Evolutionary conservation across 2,888 invertebrate species (phyloP).

Genomic region (Pandemis cinnamomeana): DNA sequence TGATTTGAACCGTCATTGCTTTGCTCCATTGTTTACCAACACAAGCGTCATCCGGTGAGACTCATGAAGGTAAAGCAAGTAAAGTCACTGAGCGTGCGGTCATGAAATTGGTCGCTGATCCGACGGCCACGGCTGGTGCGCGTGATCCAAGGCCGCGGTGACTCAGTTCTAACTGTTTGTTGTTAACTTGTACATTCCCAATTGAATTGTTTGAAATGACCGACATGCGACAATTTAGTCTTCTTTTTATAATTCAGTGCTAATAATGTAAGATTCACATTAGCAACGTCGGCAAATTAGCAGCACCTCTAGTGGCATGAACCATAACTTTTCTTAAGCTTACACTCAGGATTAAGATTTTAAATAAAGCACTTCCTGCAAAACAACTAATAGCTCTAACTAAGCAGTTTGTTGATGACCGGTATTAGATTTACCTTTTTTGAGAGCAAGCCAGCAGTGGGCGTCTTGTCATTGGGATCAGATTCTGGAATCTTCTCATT

Average conservation of each 20-base stretch:
- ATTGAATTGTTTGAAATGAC: not conserved
- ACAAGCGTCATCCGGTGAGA: conserved; percentile 9
- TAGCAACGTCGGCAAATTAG: too few species aligned
- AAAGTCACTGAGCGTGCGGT: conserved; percentile 3
- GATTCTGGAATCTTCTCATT: conserved; percentile 93
- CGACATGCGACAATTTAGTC: not conserved
- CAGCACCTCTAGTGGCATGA: too few species aligned
- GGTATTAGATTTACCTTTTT: conserved; percentile 85
- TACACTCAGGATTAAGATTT: too few species aligned
- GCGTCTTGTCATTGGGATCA: conserved; percentile 92
- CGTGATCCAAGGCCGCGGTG: conserved; percentile 26
- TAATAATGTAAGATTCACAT: too few species aligned
- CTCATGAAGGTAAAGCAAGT: conserved; percentile 6
- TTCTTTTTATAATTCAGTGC: too few species aligned
- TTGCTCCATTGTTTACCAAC: conserved; percentile 6
- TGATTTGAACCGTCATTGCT: not conserved
- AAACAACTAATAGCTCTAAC: too few species aligned
- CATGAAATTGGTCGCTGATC: conserved; percentile 29
- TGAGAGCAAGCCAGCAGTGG: conserved; percentile 93
- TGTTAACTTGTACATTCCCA: conserved; percentile 3
- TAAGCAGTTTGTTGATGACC: too few species aligned
- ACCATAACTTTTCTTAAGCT: not conserved
- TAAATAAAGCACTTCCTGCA: too few species aligned
- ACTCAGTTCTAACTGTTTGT: conserved; percentile 6
- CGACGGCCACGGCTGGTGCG: conserved; percentile 12